A percentile compares a stretch with the other conserved stretches of the same genome.
Conservation (phyloP, 2,888 invertebrate genomes). For the Rotaria macrura region DNA sequence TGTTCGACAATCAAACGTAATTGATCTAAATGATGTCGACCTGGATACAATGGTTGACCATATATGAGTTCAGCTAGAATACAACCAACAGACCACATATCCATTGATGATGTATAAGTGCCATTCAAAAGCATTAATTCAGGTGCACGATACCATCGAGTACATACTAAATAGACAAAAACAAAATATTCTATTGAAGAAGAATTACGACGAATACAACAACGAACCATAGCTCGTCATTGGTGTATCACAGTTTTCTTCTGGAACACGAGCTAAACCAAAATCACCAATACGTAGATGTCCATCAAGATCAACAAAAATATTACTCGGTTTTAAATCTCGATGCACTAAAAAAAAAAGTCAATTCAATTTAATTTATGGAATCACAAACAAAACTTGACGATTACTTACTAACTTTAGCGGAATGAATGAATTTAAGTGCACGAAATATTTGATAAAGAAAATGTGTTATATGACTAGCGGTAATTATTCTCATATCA, state of each 20-base stretch:
- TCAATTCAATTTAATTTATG: slow-evolving; percentile 41
- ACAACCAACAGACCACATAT: slow-evolving; percentile 37
- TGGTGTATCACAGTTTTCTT: slow-evolving; percentile 22
- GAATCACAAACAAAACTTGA: neutral
- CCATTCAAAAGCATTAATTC: slow-evolving; percentile 34
- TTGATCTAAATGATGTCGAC: neutral
- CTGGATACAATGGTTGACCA: slow-evolving; percentile 31
- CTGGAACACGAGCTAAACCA: slow-evolving; percentile 75
- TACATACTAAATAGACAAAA: slow-evolving; percentile 29
- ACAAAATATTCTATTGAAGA: neutral
- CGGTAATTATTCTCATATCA: slow-evolving; percentile 18
- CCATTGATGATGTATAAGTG: slow-evolving; percentile 34
- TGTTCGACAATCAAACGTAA: neutral
- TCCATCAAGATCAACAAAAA: slow-evolving; percentile 93
- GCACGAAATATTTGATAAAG: slow-evolving; percentile 36
- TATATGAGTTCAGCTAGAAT: slow-evolving; percentile 36
- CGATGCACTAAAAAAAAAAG: slow-evolving; percentile 75
- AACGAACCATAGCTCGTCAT: neutral
- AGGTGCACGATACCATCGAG: slow-evolving; percentile 35
- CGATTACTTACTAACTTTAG: slow-evolving; percentile 34
- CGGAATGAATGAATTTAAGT: slow-evolving; percentile 37
- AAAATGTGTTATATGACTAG: slow-evolving; percentile 36
- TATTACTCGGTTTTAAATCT: slow-evolving; percentile 76
- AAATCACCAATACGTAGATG: slow-evolving; percentile 97
- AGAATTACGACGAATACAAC: too few species aligned